phyloP scores from a whole-genome alignment of 2,113 vertebrate species.

The Chiloscyllium plagiosum region DNA sequence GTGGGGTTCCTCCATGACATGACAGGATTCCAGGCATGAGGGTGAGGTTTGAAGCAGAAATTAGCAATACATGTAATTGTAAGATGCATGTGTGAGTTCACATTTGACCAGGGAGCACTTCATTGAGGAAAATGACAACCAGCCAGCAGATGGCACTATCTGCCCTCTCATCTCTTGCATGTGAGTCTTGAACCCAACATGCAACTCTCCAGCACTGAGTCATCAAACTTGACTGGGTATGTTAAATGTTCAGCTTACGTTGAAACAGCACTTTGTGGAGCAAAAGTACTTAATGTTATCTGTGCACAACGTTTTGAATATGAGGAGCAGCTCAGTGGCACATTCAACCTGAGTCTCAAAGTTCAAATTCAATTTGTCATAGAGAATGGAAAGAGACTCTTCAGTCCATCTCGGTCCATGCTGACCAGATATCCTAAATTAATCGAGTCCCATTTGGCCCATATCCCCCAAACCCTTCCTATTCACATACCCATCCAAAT shows the following conservation, averaged over 20 bases:
- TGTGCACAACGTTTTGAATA: not conserved
- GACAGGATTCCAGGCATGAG: not conserved
- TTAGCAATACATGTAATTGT: not conserved
- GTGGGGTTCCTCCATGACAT: not conserved
- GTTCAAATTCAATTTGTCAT: not conserved
- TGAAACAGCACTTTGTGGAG: not conserved
- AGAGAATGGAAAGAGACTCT: no score
- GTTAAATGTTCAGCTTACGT: not conserved
- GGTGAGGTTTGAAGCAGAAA: not conserved
- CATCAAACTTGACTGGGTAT: not conserved
- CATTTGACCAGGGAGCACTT: slow-evolving; percentile 39
- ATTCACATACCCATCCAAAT: no score
- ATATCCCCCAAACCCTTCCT: no score
- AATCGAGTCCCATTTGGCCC: no score
- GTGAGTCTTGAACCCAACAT: not conserved
- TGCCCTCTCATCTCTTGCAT: not conserved
- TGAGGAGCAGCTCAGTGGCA: not conserved
- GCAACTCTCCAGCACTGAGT: not conserved
- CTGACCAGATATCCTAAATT: no score
- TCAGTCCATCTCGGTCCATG: no score
- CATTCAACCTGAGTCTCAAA: not conserved
- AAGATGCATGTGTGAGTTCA: not conserved
- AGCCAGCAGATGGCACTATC: not conserved
- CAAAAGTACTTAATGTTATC: not conserved
- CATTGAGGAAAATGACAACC: slow-evolving; percentile 42